Base-by-base conservation (phyloP, 2,888 invertebrate species). In the Melanchra persicariae region DNA sequence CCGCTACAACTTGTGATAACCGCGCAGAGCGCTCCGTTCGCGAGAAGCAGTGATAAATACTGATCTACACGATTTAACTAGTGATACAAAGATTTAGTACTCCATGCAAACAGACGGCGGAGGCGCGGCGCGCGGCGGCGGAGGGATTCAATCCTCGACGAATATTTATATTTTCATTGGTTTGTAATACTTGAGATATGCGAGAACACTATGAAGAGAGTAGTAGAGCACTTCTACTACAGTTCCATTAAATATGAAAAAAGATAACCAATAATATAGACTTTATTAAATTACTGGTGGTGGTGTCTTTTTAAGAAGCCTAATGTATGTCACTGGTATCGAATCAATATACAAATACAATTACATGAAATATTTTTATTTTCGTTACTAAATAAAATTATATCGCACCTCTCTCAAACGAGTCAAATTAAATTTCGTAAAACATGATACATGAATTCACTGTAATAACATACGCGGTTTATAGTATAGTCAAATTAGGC, bases 21-120 rank as follows among this genome's bases (percentile, higher is more conserved):
- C 43, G 55, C 49, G 45, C 70, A 24, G n/a, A n/a, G 54, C 55
- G 69, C 58, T 76, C 63, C 77, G 52, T 78, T 72, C 40, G 45
- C 54, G 67, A 79, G 83, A 67, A 75, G 71, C 66, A 58, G 62
- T 66, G 72, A 85, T 83, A 85, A 83, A 82, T 83, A 85, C 72
- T 26, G 65, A 70, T 77, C 70, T 82, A 77, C 77, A 77, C 61
- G 77, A 77, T 82, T 82, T 65, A 70, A 65, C 47, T 60, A 69
- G 77, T 58, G 78, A 69, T 70, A 70, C 64, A 82, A 77, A 52
- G 78, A 82, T 77, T 64, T 61, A 81, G 24, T 47, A 26, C 34
- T 30, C 37, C 34, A 19, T 58, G 40, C 24, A 45, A 19, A 76
- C n/a, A 76, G 63, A 45, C 43, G 15, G 52, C 4, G 3, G 19